Conservation (phyloP, 2,113 vertebrate genomes). For the Muntiacus reevesi region DNA sequence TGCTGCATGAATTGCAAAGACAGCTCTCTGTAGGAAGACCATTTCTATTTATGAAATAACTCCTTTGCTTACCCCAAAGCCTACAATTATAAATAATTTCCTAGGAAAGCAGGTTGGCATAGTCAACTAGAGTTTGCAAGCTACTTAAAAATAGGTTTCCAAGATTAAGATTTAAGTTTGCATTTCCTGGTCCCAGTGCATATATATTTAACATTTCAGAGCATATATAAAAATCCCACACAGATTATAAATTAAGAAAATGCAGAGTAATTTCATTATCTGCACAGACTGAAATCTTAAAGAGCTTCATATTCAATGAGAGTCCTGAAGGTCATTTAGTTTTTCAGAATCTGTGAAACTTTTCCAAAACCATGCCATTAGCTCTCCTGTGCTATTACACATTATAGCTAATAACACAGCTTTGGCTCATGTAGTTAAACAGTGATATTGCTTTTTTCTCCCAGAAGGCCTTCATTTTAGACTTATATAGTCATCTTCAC, state of each 20-base stretch:
- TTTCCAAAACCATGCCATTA: slow-evolving; percentile 74
- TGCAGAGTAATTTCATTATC: slow-evolving; percentile 24
- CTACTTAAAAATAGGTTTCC: not conserved
- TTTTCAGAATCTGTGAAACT: slow-evolving; percentile 72
- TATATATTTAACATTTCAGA: not conserved
- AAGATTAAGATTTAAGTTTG: not conserved
- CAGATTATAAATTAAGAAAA: slow-evolving; percentile 35
- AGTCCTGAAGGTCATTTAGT: slow-evolving; percentile 49
- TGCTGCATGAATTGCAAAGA: not conserved
- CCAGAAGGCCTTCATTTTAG: slow-evolving; percentile 70
- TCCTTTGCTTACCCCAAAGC: not conserved
- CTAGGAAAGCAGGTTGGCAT: not conserved
- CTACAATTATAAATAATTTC: not conserved
- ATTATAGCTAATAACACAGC: slow-evolving; percentile 75
- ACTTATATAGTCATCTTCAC: slow-evolving; percentile 66
- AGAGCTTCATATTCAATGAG: slow-evolving; percentile 58
- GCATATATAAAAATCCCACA: not conserved
- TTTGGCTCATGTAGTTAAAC: slow-evolving; percentile 75
- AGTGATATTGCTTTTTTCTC: slow-evolving; percentile 47
- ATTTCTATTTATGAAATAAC: not conserved
- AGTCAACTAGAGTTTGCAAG: not conserved
- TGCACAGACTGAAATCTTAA: slow-evolving; percentile 37
- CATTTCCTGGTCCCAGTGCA: not conserved
- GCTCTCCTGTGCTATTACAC: slow-evolving; percentile 59
- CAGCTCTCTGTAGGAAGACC: not conserved